phyloP scores from a whole-genome alignment of 2,113 vertebrate species.

The Phrynocephalus versicolor region DNA sequence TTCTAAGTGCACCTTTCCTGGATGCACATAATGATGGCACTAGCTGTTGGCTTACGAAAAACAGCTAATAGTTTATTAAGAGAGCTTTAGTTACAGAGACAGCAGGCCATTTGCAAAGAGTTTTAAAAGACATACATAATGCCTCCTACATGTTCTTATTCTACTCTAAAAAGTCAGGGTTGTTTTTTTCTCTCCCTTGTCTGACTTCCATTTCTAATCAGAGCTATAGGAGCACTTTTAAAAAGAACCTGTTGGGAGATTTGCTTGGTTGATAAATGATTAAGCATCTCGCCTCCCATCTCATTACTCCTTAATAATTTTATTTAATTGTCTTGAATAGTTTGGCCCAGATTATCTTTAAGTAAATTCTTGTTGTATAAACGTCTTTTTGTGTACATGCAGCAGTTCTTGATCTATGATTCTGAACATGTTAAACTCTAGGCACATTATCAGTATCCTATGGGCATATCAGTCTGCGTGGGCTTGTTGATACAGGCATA shows the following conservation, averaged over 20 bases:
- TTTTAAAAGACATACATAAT: background rate
- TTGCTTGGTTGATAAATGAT: background rate
- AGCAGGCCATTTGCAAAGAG: background rate
- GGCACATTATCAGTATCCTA: background rate
- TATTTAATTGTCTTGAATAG: background rate
- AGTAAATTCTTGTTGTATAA: background rate
- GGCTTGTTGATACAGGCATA: background rate
- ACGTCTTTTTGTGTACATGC: background rate
- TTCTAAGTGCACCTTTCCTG: background rate
- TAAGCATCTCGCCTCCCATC: background rate
- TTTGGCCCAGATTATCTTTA: background rate
- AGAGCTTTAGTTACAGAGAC: background rate
- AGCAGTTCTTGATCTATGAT: background rate
- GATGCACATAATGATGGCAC: background rate
- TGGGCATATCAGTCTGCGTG: background rate
- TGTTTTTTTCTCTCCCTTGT: too few species aligned
- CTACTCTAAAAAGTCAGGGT: background rate
- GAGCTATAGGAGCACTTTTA: background rate
- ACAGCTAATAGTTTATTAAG: too few species aligned
- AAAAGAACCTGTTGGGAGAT: background rate
- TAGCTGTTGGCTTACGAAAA: background rate
- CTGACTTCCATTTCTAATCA: background rate
- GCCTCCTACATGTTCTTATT: background rate
- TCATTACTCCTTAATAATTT: background rate
- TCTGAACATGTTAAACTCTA: background rate